phyloP scores from a whole-genome alignment of 2,888 invertebrate species.

The Neoaliturus tenellus region DNA sequence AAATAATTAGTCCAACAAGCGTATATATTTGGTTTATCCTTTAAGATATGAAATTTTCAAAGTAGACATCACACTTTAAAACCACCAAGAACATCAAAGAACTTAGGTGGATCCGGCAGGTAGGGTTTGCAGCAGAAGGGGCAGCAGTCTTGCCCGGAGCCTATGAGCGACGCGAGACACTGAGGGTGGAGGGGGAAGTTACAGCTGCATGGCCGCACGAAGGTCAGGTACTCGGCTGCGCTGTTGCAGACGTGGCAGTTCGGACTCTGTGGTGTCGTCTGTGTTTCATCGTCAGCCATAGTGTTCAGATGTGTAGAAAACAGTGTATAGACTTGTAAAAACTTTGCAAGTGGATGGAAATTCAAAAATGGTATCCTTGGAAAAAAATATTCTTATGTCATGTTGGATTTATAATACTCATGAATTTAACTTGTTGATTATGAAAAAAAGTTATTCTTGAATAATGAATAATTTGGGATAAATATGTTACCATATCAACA shows the following conservation, averaged over 20 bases:
- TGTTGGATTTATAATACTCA: too few species aligned
- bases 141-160: background rate
- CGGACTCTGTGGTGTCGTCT: background rate
- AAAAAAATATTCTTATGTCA: too few species aligned
- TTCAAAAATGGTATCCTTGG: too few species aligned
- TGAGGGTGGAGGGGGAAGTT: slow-evolving; percentile 19
- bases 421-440: too few species aligned
- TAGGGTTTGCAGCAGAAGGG: slow-evolving; percentile 20
- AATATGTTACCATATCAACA: background rate
- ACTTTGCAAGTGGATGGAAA: too few species aligned
- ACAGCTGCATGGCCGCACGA: background rate
- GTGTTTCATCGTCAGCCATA: background rate
- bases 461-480: background rate
- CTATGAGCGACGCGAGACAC: background rate
- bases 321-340: too few species aligned
- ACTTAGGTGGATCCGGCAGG: slow-evolving; percentile 1
- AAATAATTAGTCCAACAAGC: too few species aligned
- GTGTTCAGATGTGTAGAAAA: too few species aligned
- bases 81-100: background rate
- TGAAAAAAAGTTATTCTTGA: too few species aligned
- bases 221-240: slow-evolving; percentile 8
- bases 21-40: too few species aligned
- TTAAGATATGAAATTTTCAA: too few species aligned
- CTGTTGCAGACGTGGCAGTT: background rate
- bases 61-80: too few species aligned